A percentile compares a stretch with the other conserved stretches of the same genome.
phyloP scores from a whole-genome alignment of 2,888 invertebrate species.

The Drosophila melanosoma region DNA sequence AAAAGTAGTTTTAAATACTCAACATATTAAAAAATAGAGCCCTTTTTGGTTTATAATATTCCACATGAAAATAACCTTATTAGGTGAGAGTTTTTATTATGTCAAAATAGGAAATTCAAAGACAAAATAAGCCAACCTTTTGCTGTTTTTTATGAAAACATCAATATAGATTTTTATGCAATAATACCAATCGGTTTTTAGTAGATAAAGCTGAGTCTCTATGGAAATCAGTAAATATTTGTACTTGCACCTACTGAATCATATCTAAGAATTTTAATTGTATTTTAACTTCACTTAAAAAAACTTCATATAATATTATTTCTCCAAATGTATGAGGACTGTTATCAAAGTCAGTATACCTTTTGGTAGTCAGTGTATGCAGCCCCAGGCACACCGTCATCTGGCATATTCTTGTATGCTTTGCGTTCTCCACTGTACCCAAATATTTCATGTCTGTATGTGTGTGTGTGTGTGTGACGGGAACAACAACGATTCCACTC shows the following conservation, averaged over 20 bases:
- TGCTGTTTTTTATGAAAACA: no score
- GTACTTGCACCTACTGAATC: background rate
- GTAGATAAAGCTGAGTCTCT: background rate
- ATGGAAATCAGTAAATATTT: background rate
- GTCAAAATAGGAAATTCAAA: background rate
- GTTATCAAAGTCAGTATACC: background rate
- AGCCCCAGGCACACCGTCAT: background rate
- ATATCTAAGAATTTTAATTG: background rate
- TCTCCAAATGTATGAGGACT: background rate
- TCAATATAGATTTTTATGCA: background rate
- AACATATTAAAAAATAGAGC: background rate
- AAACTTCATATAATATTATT: background rate
- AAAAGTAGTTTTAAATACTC: background rate
- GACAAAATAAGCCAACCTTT: no score
- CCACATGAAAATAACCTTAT: background rate
- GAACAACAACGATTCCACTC: constrained; percentile 8
- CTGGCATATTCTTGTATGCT: constrained; percentile 15
- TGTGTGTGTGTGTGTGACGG: background rate
- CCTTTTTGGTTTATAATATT: background rate
- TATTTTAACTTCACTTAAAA: background rate
- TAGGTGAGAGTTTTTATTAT: background rate
- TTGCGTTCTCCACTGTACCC: constrained; percentile 26
- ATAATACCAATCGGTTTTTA: background rate
- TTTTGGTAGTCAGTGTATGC: background rate
- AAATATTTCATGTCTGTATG: constrained; percentile 55